These are phyloP conservation scores for Phasianus colchicus DNA, from an alignment of 2,113 vertebrate genomes.

Conservation along the genomic window DNA sequence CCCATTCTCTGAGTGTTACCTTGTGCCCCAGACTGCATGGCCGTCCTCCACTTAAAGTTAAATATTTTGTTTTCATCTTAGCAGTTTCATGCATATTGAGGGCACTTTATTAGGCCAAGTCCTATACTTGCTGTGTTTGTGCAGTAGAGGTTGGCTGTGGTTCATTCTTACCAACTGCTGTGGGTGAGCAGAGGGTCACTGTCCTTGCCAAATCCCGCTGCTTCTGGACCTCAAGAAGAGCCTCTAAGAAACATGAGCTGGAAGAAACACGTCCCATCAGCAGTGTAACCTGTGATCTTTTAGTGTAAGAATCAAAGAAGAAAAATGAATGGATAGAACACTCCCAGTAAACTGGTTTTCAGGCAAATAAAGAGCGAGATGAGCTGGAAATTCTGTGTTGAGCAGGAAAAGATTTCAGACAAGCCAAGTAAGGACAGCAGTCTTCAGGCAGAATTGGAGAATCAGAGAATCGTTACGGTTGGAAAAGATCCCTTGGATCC, in stretches of 20 bases:
- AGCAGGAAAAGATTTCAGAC: neutral
- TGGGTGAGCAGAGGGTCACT: neutral
- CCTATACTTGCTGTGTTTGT: neutral
- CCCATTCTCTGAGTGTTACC: accelerated
- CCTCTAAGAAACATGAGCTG: neutral
- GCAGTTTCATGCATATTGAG: neutral
- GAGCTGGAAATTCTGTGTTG: neutral
- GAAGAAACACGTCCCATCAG: neutral
- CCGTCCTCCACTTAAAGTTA: neutral
- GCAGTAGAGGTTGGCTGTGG: neutral
- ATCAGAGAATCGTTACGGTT: too few species aligned
- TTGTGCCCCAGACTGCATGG: accelerated
- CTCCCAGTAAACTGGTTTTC: neutral
- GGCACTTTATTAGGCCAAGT: neutral
- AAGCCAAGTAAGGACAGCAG: neutral
- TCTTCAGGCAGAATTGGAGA: neutral
- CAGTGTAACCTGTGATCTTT: accelerated
- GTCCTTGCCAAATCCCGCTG: neutral
- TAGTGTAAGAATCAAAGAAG: neutral
- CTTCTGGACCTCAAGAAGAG: neutral
- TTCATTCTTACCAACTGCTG: neutral
- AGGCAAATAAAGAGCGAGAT: neutral
- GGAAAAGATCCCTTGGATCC: too few species aligned
- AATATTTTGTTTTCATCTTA: neutral
- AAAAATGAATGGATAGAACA: neutral